phyloP scores from a whole-genome alignment of 2,888 invertebrate species.

The Cerastis leucographa region DNA sequence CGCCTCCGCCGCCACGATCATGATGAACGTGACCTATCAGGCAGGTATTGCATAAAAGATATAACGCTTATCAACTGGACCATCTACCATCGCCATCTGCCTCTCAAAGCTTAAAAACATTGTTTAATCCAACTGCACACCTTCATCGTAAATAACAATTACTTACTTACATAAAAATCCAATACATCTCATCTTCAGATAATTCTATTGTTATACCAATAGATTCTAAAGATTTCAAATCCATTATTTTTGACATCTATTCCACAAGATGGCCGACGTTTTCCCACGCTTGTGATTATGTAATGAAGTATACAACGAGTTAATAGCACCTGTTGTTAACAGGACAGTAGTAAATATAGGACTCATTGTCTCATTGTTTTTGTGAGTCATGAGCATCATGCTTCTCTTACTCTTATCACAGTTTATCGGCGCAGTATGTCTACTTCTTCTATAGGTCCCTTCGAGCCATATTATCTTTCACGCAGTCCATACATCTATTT shows the following conservation, averaged over 20 bases:
- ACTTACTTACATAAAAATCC: not conserved
- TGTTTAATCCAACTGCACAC: not conserved
- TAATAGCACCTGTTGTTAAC: slow-evolving; percentile 13
- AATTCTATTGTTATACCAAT: slow-evolving; percentile 39
- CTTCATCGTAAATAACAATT: not conserved
- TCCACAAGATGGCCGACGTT: slow-evolving; percentile 19
- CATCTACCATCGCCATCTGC: not conserved
- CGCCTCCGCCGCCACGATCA: too few relatives aligned
- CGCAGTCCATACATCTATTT: not conserved
- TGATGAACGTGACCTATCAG: slow-evolving; percentile 5
- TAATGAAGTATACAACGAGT: slow-evolving; percentile 25
- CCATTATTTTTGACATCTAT: slow-evolving; percentile 38
- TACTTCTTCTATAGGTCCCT: not conserved
- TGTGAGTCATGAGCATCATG: not conserved
- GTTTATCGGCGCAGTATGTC: not conserved
- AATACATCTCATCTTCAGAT: slow-evolving; percentile 19
- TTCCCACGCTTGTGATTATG: slow-evolving; percentile 53
- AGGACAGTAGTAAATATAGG: slow-evolving; percentile 18
- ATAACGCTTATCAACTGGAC: not conserved
- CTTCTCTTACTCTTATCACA: not conserved
- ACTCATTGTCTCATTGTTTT: slow-evolving; percentile 28
- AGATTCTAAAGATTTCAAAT: slow-evolving; percentile 15
- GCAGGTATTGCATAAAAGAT: not conserved
- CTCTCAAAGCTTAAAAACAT: not conserved
- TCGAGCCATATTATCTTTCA: not conserved